Evolutionary conservation across 2,113 vertebrate genomes (phyloP).

Genomic region (Tringa solitaria): DNA sequence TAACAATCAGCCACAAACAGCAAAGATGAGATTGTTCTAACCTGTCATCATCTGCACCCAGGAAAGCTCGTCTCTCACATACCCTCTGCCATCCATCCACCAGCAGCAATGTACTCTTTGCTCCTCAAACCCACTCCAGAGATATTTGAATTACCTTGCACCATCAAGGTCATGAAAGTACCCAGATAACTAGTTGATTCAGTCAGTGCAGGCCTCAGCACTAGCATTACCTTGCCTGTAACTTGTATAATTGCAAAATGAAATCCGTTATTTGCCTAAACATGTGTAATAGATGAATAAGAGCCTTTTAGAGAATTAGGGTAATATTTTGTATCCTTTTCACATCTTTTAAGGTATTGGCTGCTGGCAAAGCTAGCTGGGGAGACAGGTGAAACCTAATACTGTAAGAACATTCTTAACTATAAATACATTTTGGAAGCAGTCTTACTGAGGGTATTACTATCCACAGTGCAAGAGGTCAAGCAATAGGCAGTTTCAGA

Average conservation of each 20-base stretch:
- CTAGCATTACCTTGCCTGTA: not conserved
- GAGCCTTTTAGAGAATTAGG: not conserved
- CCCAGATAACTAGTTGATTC: not conserved
- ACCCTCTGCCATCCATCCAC: not conserved
- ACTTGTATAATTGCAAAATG: not conserved
- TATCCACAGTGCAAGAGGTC: not conserved
- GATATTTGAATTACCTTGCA: not conserved
- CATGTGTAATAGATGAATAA: not conserved
- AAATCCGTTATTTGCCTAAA: not conserved
- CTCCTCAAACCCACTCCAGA: not conserved
- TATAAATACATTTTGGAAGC: not conserved
- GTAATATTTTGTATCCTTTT: not conserved
- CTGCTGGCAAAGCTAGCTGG: not conserved
- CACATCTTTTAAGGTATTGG: not conserved
- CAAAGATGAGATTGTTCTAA: not conserved
- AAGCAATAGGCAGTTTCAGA: not conserved
- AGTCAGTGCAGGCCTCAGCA: not conserved
- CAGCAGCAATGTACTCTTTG: accelerated
- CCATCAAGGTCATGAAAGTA: not conserved
- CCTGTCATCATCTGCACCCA: not conserved
- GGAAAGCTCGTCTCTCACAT: not conserved
- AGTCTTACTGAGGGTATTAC: not conserved
- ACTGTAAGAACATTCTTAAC: not conserved
- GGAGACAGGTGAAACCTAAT: not conserved
- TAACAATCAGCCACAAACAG: not conserved